Evolutionary conservation across 1,140 invertebrate genomes (phyloP).

Genomic region (Pseudobourletiella spinata): DNA sequence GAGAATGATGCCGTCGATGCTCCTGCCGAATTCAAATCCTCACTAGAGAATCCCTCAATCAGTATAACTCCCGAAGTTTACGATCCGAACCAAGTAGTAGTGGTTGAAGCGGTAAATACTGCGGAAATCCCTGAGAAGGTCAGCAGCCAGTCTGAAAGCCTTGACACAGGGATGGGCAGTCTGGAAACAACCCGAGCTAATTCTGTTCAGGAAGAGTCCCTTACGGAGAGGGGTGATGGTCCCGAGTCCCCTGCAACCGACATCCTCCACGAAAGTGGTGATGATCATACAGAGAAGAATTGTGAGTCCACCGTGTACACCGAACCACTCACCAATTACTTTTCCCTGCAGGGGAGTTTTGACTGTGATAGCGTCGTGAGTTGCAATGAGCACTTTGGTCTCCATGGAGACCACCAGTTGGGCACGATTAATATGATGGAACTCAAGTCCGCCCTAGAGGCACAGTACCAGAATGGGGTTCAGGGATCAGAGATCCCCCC

Average conservation of each 20-base stretch:
- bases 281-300: background rate
- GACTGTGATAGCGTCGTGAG: conserved; percentile 2
- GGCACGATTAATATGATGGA: background rate
- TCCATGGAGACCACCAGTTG: background rate
- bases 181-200: too few relatives aligned
- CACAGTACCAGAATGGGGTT: background rate
- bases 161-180: too few relatives aligned
- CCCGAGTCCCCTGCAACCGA: background rate
- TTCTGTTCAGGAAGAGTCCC: background rate
- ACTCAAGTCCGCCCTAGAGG: background rate
- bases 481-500: background rate
- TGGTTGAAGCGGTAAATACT: background rate
- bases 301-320: background rate
- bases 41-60: too few relatives aligned
- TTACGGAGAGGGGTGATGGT: background rate
- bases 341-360: background rate
- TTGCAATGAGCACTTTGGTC: conserved; percentile 9
- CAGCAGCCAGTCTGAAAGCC: too few relatives aligned
- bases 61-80: too few relatives aligned
- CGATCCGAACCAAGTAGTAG: too few relatives aligned
- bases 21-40: background rate
- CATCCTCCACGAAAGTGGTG: background rate
- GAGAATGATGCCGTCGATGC: background rate
- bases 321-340: background rate
- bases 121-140: too few relatives aligned